A percentile compares a stretch with the other conserved stretches of the same genome.
phyloP scores from a whole-genome alignment of 2,888 invertebrate genomes.

The Dastarcus helophoroides region DNA sequence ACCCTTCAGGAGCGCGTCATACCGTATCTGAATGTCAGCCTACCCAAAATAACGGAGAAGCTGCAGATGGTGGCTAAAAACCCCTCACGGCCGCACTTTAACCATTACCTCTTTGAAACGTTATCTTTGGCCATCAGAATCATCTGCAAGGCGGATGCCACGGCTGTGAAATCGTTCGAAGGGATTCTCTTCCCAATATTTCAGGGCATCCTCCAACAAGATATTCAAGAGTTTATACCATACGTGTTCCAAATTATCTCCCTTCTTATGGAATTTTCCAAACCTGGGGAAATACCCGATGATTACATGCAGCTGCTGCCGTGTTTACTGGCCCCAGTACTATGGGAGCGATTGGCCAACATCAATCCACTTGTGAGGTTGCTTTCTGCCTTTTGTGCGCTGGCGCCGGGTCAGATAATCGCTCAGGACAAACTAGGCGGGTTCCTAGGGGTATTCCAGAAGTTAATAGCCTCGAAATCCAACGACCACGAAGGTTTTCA shows the following conservation, averaged over 20 bases:
- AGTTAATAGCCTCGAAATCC: constrained; percentile 86
- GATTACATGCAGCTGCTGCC: constrained; percentile 85
- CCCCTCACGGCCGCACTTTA: constrained; percentile 94
- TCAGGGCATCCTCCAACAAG: constrained; percentile 86
- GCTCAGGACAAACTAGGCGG: constrained; percentile 61
- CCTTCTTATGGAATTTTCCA: constrained; percentile 65
- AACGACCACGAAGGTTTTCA: constrained; percentile 96
- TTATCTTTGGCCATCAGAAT: constrained; percentile 81
- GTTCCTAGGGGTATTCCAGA: constrained; percentile 90
- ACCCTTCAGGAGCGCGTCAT: constrained; percentile 70
- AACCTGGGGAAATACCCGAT: constrained; percentile 51
- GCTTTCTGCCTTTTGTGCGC: constrained; percentile 73
- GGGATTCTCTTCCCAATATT: constrained; percentile 89
- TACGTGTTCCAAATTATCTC: constrained; percentile 98
- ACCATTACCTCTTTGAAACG: constrained; percentile 96
- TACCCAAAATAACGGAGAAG: constrained; percentile 78
- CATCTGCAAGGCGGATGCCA: constrained; percentile 71
- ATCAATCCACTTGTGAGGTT: constrained; percentile 88
- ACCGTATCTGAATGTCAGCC: constrained; percentile 65
- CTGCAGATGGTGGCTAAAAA: constrained; percentile 78
- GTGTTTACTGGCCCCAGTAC: constrained; percentile 73
- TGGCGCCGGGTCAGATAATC: constrained; percentile 57
- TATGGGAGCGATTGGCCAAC: constrained; percentile 92
- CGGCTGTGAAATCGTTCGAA: constrained; percentile 79
- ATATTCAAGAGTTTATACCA: constrained; percentile 94